Conservation (phyloP, 2,113 vertebrate genomes). For the Triplophysa tibetana region DNA sequence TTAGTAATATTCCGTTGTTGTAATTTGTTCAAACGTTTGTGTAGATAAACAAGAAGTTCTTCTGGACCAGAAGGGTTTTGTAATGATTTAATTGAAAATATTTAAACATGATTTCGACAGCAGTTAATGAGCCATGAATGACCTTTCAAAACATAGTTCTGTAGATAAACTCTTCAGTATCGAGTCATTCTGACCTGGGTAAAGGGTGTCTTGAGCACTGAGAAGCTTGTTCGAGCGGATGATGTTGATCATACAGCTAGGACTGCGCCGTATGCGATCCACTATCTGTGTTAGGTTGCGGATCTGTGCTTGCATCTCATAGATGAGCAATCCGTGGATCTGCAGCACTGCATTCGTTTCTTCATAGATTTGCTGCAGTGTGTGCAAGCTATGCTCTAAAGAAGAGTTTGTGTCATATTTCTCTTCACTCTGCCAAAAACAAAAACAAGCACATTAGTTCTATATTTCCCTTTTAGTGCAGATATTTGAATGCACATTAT, state of each 20-base stretch:
- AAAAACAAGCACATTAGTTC: background rate
- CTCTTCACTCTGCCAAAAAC: constrained; percentile 70
- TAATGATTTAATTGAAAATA: too few relatives aligned
- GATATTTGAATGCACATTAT: too few relatives aligned
- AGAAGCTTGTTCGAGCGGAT: constrained; percentile 66
- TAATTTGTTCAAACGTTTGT: too few relatives aligned
- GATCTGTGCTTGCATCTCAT: constrained; percentile 79
- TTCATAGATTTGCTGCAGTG: constrained; percentile 74
- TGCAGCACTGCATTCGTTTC: constrained; percentile 79
- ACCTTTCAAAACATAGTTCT: background rate
- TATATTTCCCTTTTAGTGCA: background rate
- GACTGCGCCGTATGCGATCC: constrained; percentile 71
- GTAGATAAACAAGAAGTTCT: too few relatives aligned
- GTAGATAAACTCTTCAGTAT: constrained; percentile 15
- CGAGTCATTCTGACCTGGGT: constrained; percentile 67
- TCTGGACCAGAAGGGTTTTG: too few relatives aligned
- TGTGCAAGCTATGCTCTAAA: constrained; percentile 72
- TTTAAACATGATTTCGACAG: background rate
- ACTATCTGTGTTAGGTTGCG: constrained; percentile 77
- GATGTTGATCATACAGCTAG: constrained; percentile 71
- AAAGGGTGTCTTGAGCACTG: constrained; percentile 67
- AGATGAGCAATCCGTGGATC: constrained; percentile 80
- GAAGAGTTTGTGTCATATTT: constrained; percentile 65
- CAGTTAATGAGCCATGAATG: background rate
- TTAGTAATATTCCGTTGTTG: too few relatives aligned